These are phyloP conservation scores for Pandemis heparana DNA, from an alignment of 2,888 invertebrate species.

Conservation along the genomic window DNA sequence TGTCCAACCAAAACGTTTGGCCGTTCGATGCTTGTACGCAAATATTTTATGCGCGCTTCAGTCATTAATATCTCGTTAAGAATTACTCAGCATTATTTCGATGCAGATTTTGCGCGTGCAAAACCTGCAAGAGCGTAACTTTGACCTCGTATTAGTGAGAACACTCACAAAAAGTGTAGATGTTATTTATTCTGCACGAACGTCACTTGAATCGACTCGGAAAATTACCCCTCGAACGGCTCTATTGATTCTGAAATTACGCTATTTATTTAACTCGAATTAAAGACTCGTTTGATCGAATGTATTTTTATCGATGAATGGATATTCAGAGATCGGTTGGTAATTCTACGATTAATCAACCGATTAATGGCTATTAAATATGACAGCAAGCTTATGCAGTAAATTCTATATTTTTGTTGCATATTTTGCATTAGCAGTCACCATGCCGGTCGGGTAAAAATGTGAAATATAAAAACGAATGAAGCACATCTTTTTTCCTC, in stretches of 20 bases:
- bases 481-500: conserved; percentile 58
- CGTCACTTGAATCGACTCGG: conserved; percentile 41
- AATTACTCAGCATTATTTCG: conserved; percentile 56
- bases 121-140: conserved; percentile 47
- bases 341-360: conserved; percentile 30
- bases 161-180: conserved; percentile 39
- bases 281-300: neutral
- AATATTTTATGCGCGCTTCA: conserved; percentile 50
- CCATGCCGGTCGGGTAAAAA: conserved; percentile 48
- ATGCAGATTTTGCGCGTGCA: conserved; percentile 45
- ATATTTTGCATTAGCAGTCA: conserved; percentile 45
- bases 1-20: conserved; percentile 52
- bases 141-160: conserved; percentile 34
- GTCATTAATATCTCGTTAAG: conserved; percentile 73
- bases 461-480: conserved; percentile 52
- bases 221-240: conserved; percentile 48
- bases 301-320: conserved; percentile 1
- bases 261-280: conserved; percentile 11
- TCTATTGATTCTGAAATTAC: conserved; percentile 43
- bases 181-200: conserved; percentile 36
- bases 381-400: conserved; percentile 12
- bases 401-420: conserved; percentile 48
- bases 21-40: conserved; percentile 56
- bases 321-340: conserved; percentile 12
- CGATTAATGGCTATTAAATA: conserved; percentile 23